Evolutionary conservation across 2,797 vertebrate species (phyloP), one percentile per base, ranked within the genome.

Genomic region (Pangasius larnaudii): DNA sequence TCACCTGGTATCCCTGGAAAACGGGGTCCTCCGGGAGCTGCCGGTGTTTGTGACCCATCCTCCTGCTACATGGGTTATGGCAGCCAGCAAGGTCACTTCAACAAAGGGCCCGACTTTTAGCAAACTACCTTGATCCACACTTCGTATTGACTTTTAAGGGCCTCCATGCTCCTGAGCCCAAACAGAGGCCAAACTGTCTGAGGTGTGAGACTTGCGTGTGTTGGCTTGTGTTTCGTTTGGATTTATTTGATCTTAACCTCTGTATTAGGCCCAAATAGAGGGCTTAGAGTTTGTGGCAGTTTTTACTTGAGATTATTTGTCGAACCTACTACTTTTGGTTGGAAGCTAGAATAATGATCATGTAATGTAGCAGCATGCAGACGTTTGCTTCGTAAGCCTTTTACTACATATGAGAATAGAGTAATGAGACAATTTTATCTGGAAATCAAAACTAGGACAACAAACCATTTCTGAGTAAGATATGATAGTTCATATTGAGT

Each of bases 101-200:
- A 88, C 85, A 95, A 95, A 92, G 95, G 95, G 72, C 95, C 95
- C 19, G 92, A 93, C 88, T 93, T 94, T 84, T 95, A 92, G 83
- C 79, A n/a, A 24, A 36, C 10, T 30, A 27, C 72, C 74, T 49
- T 39, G 51, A 56, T 58, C 24, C 5, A 53, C 27, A 77, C 84
- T 71, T 58, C 14, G 56, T 19, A 42, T 65, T 74, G 81, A 90
- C 88, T 81, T 85, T 71, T n/a, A 8, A 69, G 65, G 88, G 42
- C 65, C 36, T 58, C 5, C 22, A 11, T 53, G 77, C 30, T 74
- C 59, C 46, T 56, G 69, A 18, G 75, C 61, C 67, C 30, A 13
- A 18, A 46, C 8, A 19, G 22, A 9, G 72, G 75, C 0, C 49
- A 30, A 69, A 46, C 53, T 18, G 10, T 42, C n/a, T 53, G 5